Evolutionary conservation across 1,140 invertebrate species (phyloP).

Genomic region (Calephelis virginiensis): DNA sequence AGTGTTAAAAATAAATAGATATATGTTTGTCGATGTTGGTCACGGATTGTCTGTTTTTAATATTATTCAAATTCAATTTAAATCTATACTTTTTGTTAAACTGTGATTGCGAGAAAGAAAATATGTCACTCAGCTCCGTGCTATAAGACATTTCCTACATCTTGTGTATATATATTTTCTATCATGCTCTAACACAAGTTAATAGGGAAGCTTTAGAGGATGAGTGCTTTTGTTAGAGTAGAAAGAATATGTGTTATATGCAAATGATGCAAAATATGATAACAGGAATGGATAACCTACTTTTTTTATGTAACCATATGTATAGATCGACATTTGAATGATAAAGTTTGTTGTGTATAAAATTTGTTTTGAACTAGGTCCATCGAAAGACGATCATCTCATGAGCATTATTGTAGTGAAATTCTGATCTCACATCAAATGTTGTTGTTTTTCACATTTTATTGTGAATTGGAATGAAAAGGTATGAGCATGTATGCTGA

Average conservation of each 20-base stretch:
- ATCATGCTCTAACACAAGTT: background rate
- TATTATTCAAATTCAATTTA: constrained; percentile 61
- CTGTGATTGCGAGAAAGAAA: constrained; percentile 11
- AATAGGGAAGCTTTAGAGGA: background rate
- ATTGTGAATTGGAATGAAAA: constrained; percentile 9
- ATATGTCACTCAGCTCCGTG: background rate
- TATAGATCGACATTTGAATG: constrained; percentile 3
- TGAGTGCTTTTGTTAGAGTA: background rate
- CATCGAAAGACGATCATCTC: constrained; percentile 6
- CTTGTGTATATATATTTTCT: background rate
- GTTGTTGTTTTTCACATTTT: constrained; percentile 31
- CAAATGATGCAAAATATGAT: no score
- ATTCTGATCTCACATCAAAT: constrained; percentile 45
- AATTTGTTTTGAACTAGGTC: constrained; percentile 27
- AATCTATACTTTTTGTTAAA: constrained; percentile 33
- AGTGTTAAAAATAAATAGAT: constrained; percentile 72
- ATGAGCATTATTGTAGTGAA: constrained; percentile 27
- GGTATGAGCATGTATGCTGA: constrained; percentile 15
- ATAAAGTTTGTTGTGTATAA: constrained; percentile 23
- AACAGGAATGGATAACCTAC: background rate
- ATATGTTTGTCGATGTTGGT: constrained; percentile 57
- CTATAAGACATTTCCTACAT: no score
- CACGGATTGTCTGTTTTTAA: constrained; percentile 68
- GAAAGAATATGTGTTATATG: background rate
- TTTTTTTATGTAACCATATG: constrained; percentile 14